These are phyloP conservation scores for Cavia aperea DNA, from an alignment of 2,113 vertebrate genomes.

Conservation along the genomic window DNA sequence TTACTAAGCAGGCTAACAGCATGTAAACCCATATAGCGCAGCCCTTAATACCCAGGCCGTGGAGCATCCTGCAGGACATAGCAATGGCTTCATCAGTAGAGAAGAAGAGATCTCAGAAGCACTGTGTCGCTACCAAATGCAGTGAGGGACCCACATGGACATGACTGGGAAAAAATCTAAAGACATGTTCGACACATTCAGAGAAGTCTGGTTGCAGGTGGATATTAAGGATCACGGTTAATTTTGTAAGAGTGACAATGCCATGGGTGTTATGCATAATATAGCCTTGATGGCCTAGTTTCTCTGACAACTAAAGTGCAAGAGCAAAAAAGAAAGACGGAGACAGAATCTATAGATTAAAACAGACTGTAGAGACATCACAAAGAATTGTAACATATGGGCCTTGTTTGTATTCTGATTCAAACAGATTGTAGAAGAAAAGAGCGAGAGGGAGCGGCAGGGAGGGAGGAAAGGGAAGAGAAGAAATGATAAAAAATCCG, in stretches of 20 bases:
- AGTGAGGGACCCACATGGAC: fast-evolving
- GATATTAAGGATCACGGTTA: not conserved
- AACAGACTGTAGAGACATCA: slow-evolving; percentile 22
- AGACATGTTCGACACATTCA: not conserved
- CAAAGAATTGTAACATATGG: slow-evolving; percentile 33
- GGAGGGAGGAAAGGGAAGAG: not conserved
- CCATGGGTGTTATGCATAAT: not conserved
- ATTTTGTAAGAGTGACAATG: not conserved
- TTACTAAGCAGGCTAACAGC: not conserved
- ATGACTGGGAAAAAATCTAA: not conserved
- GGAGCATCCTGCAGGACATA: not conserved
- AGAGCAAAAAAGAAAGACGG: not conserved
- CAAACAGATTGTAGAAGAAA: slow-evolving; percentile 34
- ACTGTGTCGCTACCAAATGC: no score
- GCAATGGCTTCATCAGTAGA: not conserved
- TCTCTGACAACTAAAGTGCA: not conserved
- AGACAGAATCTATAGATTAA: not conserved
- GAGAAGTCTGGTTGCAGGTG: not conserved
- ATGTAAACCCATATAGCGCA: no score
- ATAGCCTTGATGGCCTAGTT: not conserved
- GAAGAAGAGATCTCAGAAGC: not conserved
- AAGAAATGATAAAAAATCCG: not conserved
- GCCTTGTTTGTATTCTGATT: slow-evolving; percentile 30
- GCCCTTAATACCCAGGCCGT: no score
- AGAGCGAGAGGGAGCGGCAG: not conserved